Conservation (phyloP, 2,888 invertebrate genomes). For the Heteromyza rotundicornis region DNA sequence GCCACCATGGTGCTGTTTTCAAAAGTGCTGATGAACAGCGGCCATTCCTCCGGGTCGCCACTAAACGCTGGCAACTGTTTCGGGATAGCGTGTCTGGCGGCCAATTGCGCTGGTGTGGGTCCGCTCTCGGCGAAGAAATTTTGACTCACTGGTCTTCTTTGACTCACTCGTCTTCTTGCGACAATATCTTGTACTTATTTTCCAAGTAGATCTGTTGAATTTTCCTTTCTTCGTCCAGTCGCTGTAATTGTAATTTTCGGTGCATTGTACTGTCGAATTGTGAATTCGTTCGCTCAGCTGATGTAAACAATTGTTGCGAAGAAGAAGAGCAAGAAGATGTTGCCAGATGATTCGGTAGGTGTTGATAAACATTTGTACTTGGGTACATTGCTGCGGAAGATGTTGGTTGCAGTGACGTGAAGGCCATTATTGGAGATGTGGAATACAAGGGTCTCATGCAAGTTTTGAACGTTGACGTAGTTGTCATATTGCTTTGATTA, state of each 20-base stretch:
- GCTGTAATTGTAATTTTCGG: not conserved
- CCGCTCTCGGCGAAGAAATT: too few species aligned
- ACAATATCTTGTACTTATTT: not conserved
- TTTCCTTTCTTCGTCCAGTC: slow-evolving; percentile 2
- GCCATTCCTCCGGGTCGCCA: too few species aligned
- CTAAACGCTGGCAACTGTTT: slow-evolving; percentile 22
- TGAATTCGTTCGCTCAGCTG: not conserved
- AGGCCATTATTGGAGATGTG: not conserved
- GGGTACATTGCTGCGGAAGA: not conserved
- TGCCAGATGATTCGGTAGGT: not conserved
- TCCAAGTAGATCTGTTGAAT: not conserved
- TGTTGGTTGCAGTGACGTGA: not conserved
- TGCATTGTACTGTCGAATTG: not conserved
- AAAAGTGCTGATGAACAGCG: slow-evolving; percentile 20
- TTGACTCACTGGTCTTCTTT: not conserved
- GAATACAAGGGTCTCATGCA: not conserved
- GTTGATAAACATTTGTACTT: too few species aligned
- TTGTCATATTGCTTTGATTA: not conserved
- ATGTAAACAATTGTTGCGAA: not conserved
- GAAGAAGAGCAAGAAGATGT: not conserved
- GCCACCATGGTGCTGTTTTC: slow-evolving; percentile 1
- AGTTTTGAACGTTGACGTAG: not conserved
- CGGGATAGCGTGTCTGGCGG: slow-evolving; percentile 4
- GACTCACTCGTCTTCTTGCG: not conserved
- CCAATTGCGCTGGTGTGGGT: slow-evolving; percentile 5